Base-by-base conservation (phyloP, 2,113 vertebrate species). In the Protobothrops mucrosquamatus region DNA sequence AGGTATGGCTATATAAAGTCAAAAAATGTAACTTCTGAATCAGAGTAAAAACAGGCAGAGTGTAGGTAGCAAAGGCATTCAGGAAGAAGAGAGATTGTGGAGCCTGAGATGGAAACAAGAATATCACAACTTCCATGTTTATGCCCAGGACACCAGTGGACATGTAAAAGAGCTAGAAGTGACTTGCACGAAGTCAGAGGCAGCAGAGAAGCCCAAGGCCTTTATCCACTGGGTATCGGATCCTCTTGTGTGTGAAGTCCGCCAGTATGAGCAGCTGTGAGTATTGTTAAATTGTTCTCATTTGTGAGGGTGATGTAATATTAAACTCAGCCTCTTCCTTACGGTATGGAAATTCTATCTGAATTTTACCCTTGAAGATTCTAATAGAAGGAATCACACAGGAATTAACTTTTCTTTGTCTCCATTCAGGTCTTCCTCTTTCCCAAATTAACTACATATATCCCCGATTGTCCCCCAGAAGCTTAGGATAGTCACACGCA, bases 201-300 rank as follows among this genome's bases (percentile, higher is more conserved):
- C 94, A 18, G 97, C 96, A 0, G 98, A 99, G 93, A 99, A 99
- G 95, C 99, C 99, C 87, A 99, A 99, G 96, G 99, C 99, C 92
- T 99, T 99, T 88, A 99, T 99, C 97, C 99, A 99, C 96, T 99
- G 99, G 99, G 99, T 99, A 94, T 98, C 99, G 0, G 95, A 98
- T 95, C 99, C 99, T 0, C 89, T 99, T 93, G 51, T 0, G 0
- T 99, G 99, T 93, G 99, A 99, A 98, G 98, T 99, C 86, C 99
- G 99, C 92, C 98, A 99, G 69, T 99, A 99, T 0, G 99, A 99
- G 59, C 97, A 96, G 87, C 98, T 99, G 99, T 99, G 97, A 99
- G 99, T 99, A 93, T 61, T 0, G 2, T 10, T 24, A 15, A 34
- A 22, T 4, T 0, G 55, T 48, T 0, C 0, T 11, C 0, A 74